Conservation (phyloP, 2,113 vertebrate species). For the Glaucidium brasilianum region DNA sequence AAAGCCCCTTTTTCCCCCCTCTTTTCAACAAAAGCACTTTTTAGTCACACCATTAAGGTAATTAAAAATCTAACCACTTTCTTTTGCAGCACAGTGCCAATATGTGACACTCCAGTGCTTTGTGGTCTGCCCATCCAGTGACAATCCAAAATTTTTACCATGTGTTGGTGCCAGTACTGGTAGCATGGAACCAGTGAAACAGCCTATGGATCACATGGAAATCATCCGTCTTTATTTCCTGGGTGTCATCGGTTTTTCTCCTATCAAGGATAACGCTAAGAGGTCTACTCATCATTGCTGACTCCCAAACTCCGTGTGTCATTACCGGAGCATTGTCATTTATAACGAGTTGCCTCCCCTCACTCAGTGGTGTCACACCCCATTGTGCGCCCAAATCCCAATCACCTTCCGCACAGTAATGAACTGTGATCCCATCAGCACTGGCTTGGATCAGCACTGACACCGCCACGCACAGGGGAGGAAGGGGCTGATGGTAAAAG, state of each 20-base stretch:
- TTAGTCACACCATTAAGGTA: slow-evolving; percentile 42
- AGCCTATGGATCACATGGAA: neutral
- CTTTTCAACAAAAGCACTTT: neutral
- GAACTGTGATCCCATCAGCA: slow-evolving; percentile 54
- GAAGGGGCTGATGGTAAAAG: neutral
- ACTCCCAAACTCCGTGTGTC: neutral
- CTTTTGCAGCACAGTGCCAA: neutral
- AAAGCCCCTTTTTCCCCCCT: slow-evolving; percentile 33
- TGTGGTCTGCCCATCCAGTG: neutral
- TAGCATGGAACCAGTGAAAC: neutral
- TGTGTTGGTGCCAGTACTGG: neutral
- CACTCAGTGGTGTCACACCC: neutral
- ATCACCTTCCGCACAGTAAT: neutral
- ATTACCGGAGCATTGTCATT: neutral
- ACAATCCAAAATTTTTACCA: slow-evolving; percentile 2
- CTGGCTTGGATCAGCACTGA: neutral
- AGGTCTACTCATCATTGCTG: neutral
- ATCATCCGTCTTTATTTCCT: neutral
- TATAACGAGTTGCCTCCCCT: neutral
- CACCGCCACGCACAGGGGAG: neutral
- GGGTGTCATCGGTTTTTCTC: neutral
- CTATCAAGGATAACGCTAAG: neutral
- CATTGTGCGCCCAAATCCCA: slow-evolving; percentile 34
- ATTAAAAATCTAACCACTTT: slow-evolving; percentile 44
- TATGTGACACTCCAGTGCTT: neutral